Evolutionary conservation across 2,888 invertebrate genomes (phyloP).

Genomic region (Hemistola chrysoprasaria): DNA sequence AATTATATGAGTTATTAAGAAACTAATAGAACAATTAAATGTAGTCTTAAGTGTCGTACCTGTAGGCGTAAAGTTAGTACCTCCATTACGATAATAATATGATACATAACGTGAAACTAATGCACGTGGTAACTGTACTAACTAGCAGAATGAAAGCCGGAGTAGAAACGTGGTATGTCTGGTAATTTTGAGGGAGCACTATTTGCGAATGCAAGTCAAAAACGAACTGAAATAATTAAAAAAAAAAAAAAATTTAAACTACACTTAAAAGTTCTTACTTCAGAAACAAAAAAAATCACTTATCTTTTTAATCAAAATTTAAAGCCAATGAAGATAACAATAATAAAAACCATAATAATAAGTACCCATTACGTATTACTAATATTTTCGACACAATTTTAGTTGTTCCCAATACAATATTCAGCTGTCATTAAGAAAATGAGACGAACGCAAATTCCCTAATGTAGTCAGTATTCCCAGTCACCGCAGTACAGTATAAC

Average conservation of each 20-base stretch:
- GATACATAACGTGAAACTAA: conserved; percentile 49
- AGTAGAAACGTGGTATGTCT: conserved; percentile 45
- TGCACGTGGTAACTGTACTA: conserved; percentile 47
- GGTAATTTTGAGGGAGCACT: conserved; percentile 60
- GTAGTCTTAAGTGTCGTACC: conserved; percentile 5
- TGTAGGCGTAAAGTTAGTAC: neutral
- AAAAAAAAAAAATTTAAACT: too few relatives aligned
- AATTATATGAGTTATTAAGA: conserved; percentile 1
- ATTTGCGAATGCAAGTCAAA: conserved; percentile 28
- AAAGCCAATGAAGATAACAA: too few relatives aligned
- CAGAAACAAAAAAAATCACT: neutral
- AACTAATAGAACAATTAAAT: neutral
- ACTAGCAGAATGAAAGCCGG: conserved; percentile 55
- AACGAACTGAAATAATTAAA: conserved; percentile 8
- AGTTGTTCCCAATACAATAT: too few relatives aligned
- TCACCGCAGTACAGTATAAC: too few relatives aligned
- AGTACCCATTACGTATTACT: too few relatives aligned
- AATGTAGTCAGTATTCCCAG: too few relatives aligned
- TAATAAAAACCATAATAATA: too few relatives aligned
- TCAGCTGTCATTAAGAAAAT: too few relatives aligned
- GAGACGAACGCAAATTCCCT: too few relatives aligned
- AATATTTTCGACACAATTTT: too few relatives aligned
- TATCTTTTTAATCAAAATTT: neutral
- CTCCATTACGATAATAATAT: conserved; percentile 34
- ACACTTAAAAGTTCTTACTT: too few relatives aligned